Evolutionary conservation across 2,888 invertebrate species (phyloP), one percentile per base, ranked within the genome.

Genomic region (Boloria selene): DNA sequence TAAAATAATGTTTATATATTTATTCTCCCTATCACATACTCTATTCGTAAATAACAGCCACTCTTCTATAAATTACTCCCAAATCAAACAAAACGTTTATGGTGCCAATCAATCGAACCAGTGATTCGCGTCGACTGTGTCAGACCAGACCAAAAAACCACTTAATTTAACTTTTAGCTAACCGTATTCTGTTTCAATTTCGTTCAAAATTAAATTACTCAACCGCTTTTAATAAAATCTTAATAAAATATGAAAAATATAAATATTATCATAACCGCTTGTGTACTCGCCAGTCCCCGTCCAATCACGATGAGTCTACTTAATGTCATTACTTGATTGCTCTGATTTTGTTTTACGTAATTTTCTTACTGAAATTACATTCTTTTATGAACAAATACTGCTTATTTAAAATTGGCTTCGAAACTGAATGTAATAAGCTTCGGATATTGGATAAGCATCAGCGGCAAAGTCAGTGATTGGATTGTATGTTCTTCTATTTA

Each of bases 261-360:
- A 47, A 26, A 47, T 10, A 47, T 3, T 26, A 47, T 45, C 26
- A 14, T n/a, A 59, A 59, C 16, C 51, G 64, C 58, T 69, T 72
- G 17, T 68, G 67, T 26, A 17, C 64, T 44, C 61, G 61, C 52
- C 52, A 58, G 60, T 67, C 68, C 66, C 64, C 72, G 73, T 73
- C 71, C 72, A 71, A 38, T 38, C 31, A 38, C 31, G 31, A 38
- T 53, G 55, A 65, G 52, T 54, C 56, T 68, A 70, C 69, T 72
- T 76, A 73, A 75, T 68, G 61, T 69, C 64, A 70, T 76, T 75
- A 75, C 66, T 70, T 74, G 75, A 74, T 73, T 76, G 74, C 62
- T 65, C 73, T 63, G 67, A 70, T 70, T 71, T 66, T 70, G 69
- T 70, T 71, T 61, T 50, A 58, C 53, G 61, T 70, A 68, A 70